Evolutionary conservation across 2,888 invertebrate species (phyloP), one percentile per base, ranked within the genome.

Genomic region (Apotomis turbidana): DNA sequence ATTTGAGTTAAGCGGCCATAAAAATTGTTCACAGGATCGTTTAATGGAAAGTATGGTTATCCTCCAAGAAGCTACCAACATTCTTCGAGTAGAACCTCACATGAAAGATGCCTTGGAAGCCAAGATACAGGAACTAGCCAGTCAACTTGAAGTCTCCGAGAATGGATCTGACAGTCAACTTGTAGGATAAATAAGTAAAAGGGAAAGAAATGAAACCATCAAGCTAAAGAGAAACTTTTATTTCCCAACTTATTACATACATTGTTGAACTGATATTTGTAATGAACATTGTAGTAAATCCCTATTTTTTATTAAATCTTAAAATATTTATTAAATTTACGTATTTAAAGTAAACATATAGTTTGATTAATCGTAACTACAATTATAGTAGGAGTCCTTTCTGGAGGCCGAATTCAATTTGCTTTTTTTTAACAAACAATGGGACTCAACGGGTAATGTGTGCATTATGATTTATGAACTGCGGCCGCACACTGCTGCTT

Each of bases 41-140:
- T 82, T 95, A 0, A 90, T 90, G 85, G 94, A 95, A 78, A 93
- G 95, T 55, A 90, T 95, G 87, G 85, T 87, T 1, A 78, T 95
- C 59, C 86, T 96, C 0, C 93, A 94, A 81, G 95, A 96, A 85
- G 95, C 95, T 0, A 85, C 93, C 0, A 93, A 94, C 69, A 95
- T 96, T 63, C 85, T 96, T 62, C 89, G 89, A 78, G 87, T 94
- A 10, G 96, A 96, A 78, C 94, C 95, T 0, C 94, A 94, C 67
- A 94, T 95, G 94, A 89, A 93, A 74, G 89, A 91, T 12, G 81
- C 88, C 0, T 79, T 95, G 4, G 89, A 93, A 75, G 85, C 87
- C 5, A 94, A 94, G 64, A 89, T 95, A 6, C 86, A 89, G 61
- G 88, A 91, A 49, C 78, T 95, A 1, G 81, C 88, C 0, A 76